These are phyloP conservation scores for Whitmania pigra DNA, from an alignment of 1,140 invertebrate genomes.

Conservation along the genomic window DNA sequence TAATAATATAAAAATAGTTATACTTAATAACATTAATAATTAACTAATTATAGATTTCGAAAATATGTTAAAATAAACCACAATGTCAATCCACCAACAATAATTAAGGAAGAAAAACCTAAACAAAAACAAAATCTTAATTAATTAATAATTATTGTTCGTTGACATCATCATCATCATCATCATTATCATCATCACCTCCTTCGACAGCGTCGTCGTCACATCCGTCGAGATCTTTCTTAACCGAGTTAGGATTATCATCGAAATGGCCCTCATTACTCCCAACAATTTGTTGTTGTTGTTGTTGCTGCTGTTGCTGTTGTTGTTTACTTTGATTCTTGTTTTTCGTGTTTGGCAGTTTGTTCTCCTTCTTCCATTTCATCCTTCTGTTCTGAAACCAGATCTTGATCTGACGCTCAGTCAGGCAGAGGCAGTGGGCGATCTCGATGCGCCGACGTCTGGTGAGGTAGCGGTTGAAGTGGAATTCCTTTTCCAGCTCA, in stretches of 20 bases:
- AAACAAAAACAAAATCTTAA: no score
- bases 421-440: conserved; percentile 71
- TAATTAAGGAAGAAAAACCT: no score
- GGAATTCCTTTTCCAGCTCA: conserved; percentile 55
- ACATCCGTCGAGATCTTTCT: not conserved
- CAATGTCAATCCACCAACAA: no score
- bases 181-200: no score
- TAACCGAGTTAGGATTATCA: not conserved
- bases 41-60: no score
- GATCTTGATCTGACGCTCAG: conserved; percentile 62
- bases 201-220: no score
- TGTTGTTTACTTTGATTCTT: not conserved
- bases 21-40: no score
- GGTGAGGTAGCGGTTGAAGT: conserved; percentile 55
- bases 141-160: no score
- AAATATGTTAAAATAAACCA: no score
- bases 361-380: conserved; percentile 11
- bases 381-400: conserved; percentile 8
- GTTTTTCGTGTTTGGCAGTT: conserved; percentile 44
- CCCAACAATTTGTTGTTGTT: not conserved
- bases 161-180: no score
- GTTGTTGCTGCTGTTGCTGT: not conserved
- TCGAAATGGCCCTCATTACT: not conserved
- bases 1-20: no score
- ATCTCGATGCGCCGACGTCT: conserved; percentile 69